Base-by-base conservation (phyloP, 23 tunicate genomes). In the Clavelina lepadiformis region DNA sequence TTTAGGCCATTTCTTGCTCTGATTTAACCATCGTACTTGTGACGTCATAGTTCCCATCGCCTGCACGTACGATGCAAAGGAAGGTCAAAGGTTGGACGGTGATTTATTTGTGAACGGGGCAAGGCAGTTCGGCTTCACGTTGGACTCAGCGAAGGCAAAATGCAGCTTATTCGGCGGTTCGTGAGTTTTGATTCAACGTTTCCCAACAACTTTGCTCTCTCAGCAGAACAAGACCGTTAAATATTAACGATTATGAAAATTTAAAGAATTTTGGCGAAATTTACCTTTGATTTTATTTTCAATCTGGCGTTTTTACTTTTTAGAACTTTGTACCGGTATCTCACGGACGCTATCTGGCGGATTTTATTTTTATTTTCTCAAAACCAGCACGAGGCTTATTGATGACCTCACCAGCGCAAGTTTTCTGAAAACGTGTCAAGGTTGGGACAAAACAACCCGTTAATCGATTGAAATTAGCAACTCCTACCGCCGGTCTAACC, bases 1-100 rank as follows among this genome's bases (percentile, higher is more conserved):
- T n/a, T n/a, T n/a, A n/a, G n/a, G n/a, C n/a, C n/a, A n/a, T n/a
- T n/a, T n/a, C n/a, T n/a, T n/a, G n/a, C n/a, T n/a, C n/a, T n/a
- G n/a, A n/a, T n/a, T n/a, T n/a, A n/a, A n/a, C n/a, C n/a, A n/a
- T n/a, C n/a, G n/a, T n/a, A n/a, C n/a, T n/a, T n/a, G n/a, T n/a
- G n/a, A n/a, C n/a, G n/a, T n/a, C n/a, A n/a, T 38, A 84, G 93
- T 84, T 57, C 93, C 93, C 18, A 73, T 84, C 25, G 63, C 63
- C 18, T 84, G 93, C 69, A 53, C 30, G 20, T 84, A 65, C 38
- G 55, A 66, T 32, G 59, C n/a, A 23, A 54, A 35, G 32, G 61
- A 50, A 4, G 50, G 44, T 2, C 41, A 50, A 20, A 7, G 3
- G 20, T 63, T 84, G 68, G 56, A 66, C 22, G 93, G 93, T 30